These are phyloP conservation scores for Bicyclus anynana DNA, from an alignment of 1,140 invertebrate genomes.

Conservation along the genomic window DNA sequence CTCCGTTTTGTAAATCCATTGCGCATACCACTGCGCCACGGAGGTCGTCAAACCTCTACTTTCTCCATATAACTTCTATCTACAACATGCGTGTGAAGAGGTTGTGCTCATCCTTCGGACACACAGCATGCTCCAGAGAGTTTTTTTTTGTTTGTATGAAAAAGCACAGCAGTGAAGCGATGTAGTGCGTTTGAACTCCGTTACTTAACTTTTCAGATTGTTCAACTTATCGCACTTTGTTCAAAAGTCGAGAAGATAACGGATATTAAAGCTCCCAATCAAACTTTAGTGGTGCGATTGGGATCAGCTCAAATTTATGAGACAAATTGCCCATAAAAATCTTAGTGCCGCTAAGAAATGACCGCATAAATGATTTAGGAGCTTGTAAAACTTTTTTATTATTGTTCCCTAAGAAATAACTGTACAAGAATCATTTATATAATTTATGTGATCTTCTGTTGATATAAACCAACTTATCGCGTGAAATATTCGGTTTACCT, in stretches of 20 bases:
- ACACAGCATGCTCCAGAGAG: too few species aligned
- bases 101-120: too few species aligned
- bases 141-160: too few species aligned
- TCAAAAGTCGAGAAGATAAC: background rate
- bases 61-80: too few species aligned
- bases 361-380: background rate
- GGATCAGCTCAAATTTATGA: background rate
- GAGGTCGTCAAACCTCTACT: too few species aligned
- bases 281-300: background rate
- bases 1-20: too few species aligned
- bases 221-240: background rate
- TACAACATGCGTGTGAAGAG: too few species aligned
- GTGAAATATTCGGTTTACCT: too few species aligned
- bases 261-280: background rate
- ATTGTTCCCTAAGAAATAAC: background rate
- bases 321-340: background rate
- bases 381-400: background rate
- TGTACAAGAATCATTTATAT: background rate
- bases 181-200: too few species aligned
- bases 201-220: background rate
- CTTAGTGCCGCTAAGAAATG: background rate
- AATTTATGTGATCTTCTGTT: background rate
- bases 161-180: too few species aligned
- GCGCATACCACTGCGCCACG: too few species aligned
- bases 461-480: too few species aligned